Base-by-base conservation (phyloP, 2,888 invertebrate species). In the Neria commutata region DNA sequence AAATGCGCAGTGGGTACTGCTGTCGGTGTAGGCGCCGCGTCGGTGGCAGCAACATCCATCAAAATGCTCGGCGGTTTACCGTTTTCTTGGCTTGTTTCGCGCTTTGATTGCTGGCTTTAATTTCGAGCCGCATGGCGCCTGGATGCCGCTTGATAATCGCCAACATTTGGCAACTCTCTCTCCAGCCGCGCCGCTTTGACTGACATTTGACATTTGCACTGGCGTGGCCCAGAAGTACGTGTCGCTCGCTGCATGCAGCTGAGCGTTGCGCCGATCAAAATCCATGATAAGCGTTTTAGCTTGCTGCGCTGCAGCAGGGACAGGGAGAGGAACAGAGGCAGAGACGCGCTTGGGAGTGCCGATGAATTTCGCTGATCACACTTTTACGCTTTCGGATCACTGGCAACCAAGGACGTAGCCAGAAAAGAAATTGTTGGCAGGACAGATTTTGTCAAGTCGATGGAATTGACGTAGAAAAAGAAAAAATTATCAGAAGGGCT, bases 181-280 rank as follows among this genome's bases (percentile, higher is more conserved):
- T 67, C 71, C 66, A 62, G 72, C 69, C 46, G 25, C 47, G 66
- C 55, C 67, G 60, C 58, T 67, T 72, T 75, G 74, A 75, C 72
- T 75, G 76, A 66, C 72, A 70, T 65, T 67, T 70, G 73, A 68
- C 74, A 70, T 71, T 54, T 51, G 52, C 21, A 40, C 23, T 16
- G 19, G n/a, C 21, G 26, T 26, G 21, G 17, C 25, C 29, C 40
- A 23, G 26, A 19, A 26, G 47, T n/a, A n/a, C 47, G 24, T 37
- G 25, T 14, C 1, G 26, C 11, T n/a, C 3, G 46, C 17, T 19
- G 24, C 5, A 37, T 24, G 26, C 53, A 45, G 53, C 23, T 45
- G 50, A 56, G 50, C 56, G 50, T 50, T 14, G 19, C 21, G 26
- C 23, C 19, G 49, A 42, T 50, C 29, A 24, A 23, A 42, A 45